Evolutionary conservation across 2,797 vertebrate genomes (phyloP), one percentile per base, ranked within the genome.

Genomic region (Sebastes ruberrimus): DNA sequence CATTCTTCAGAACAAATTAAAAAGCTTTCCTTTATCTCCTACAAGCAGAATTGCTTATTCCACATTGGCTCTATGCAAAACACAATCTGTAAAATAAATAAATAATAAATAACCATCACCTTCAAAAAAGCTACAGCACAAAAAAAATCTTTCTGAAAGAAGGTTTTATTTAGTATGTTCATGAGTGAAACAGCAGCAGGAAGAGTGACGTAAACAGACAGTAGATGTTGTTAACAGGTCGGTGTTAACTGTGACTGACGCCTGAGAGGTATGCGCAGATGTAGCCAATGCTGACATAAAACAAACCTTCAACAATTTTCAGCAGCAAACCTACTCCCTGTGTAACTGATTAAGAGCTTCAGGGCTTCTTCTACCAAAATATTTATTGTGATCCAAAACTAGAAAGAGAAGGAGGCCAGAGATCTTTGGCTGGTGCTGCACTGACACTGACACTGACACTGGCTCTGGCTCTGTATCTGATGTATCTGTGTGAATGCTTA

Each of bases 101-200:
- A 61, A 57, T 35, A 74, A 66, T 8, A 20, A 28, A 65, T 11
- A 53, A 64, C 18, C 3, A 49, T 38, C 30, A 52, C 10, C 6
- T 60, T 65, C 23, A 74, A 65, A 55, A 10, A 16, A 25, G 27
- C n/a, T 49, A 42, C 20, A 56, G 6, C 22, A 33, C 33, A 62
- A 79, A 20, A 49, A 49, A 49, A 23, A 16, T 10, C 25, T 33
- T 49, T 23, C 16, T 38, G 20, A 6, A 55, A 69, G 35, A 32
- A 32, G 30, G 30, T 32, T 32, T 32, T 32, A 30, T 20, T 13
- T 71, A 66, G 71, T 38, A 38, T 70, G 9, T 59, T 63, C 61
- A 71, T 55, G 18, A 70, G 78, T 82, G 16, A 77, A 49, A 74
- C 70, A 85, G 68, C 27, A 67, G 64, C 38, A 85, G 64, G 16